phyloP scores from a whole-genome alignment of 2,888 invertebrate genomes.

The Ctena decussata region DNA sequence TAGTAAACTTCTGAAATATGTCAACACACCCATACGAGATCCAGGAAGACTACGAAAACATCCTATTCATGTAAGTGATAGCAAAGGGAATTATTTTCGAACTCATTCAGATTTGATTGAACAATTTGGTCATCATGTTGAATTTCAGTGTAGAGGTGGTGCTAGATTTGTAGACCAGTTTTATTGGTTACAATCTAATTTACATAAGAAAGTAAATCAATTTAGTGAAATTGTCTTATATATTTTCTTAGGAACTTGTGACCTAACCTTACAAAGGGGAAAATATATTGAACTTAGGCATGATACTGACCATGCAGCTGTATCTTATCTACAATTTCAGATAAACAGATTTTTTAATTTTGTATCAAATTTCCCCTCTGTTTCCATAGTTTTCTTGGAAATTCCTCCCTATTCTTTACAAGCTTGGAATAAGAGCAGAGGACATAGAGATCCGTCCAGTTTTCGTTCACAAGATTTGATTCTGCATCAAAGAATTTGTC shows the following conservation, averaged over 20 bases:
- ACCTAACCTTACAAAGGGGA: not conserved
- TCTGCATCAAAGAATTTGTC: not conserved
- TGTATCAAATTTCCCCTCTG: not conserved
- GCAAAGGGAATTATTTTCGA: not conserved
- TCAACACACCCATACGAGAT: not conserved
- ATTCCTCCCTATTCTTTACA: not conserved
- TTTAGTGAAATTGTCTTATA: not conserved
- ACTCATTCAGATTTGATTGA: not conserved
- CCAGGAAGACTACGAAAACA: not conserved
- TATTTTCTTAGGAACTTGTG: not conserved
- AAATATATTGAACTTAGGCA: not conserved
- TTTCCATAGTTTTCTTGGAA: not conserved
- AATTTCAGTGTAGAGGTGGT: not conserved
- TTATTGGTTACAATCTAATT: not conserved
- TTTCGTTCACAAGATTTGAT: not conserved
- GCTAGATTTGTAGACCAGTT: not conserved
- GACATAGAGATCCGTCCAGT: not conserved
- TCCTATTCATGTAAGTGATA: not conserved
- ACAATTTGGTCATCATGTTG: not conserved
- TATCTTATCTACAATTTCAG: not conserved
- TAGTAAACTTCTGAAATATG: not conserved
- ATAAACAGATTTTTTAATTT: not conserved
- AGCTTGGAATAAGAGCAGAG: not conserved
- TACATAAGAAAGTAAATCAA: not conserved
- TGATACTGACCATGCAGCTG: not conserved